Conservation (phyloP, 2,888 invertebrate genomes). For the Aelia acuminata region DNA sequence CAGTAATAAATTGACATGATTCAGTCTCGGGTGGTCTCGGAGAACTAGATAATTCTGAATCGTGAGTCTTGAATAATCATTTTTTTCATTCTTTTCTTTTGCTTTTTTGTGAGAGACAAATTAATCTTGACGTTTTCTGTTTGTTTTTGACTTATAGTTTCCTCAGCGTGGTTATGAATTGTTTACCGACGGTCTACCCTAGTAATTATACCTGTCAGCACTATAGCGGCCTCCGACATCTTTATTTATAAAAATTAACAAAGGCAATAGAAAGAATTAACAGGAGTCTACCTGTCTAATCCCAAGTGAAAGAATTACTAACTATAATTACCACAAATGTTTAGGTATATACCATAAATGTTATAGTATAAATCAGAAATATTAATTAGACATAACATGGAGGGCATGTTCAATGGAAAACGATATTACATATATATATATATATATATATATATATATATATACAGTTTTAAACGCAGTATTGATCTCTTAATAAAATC, state of each 20-base stretch:
- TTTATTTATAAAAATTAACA: neutral
- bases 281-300: neutral
- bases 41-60: neutral
- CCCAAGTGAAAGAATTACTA: too few relatives aligned
- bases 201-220: neutral
- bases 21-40: neutral
- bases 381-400: too few relatives aligned
- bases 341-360: too few relatives aligned
- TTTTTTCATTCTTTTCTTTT: neutral
- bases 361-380: too few relatives aligned
- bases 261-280: neutral
- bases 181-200: neutral
- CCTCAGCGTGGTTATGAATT: neutral
- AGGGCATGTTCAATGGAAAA: too few relatives aligned
- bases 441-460: too few relatives aligned
- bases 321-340: too few relatives aligned
- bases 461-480: too few relatives aligned
- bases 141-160: conserved; percentile 16
- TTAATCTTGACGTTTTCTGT: neutral
- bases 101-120: neutral
- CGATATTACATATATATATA: too few relatives aligned
- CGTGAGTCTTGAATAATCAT: too few relatives aligned
- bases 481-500: too few relatives aligned
- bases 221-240: neutral
- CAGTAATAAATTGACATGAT: conserved; percentile 24